phyloP scores from a whole-genome alignment of 2,113 vertebrate genomes.

The Paracanthobrama guichenoti region DNA sequence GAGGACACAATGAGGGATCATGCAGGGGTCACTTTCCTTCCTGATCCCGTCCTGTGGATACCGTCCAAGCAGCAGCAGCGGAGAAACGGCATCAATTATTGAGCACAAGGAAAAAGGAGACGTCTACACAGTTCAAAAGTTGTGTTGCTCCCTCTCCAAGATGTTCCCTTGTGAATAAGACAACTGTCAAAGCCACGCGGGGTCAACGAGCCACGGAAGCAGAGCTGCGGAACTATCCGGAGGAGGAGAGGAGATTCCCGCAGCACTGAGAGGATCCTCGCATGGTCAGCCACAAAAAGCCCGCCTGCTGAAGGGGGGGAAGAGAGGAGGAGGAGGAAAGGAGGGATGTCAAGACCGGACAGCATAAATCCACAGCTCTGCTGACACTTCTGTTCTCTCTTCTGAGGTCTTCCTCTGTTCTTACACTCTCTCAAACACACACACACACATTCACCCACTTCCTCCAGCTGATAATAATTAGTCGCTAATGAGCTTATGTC shows the following conservation, averaged over 20 bases:
- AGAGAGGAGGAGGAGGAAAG: constrained; percentile 58
- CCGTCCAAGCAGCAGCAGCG: neutral
- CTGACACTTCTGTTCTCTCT: constrained; percentile 26
- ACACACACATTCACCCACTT: constrained; percentile 22
- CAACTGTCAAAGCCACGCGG: constrained; percentile 8
- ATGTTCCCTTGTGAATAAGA: constrained; percentile 37
- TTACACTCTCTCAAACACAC: constrained; percentile 52
- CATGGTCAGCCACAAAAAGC: constrained; percentile 55
- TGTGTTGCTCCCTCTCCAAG: constrained; percentile 29
- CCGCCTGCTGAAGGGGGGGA: constrained; percentile 47
- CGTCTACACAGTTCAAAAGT: constrained; percentile 36
- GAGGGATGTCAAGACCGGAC: constrained; percentile 53
- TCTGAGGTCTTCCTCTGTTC: constrained; percentile 49
- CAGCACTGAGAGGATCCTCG: constrained; percentile 54
- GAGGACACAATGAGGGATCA: constrained; percentile 11
- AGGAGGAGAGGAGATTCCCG: constrained; percentile 57
- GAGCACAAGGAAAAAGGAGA: constrained; percentile 18
- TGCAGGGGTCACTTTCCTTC: constrained; percentile 18
- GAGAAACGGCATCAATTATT: constrained; percentile 39
- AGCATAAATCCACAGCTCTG: constrained; percentile 19
- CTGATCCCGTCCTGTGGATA: neutral
- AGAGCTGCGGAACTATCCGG: constrained; percentile 42
- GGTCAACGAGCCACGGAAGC: constrained; percentile 45
- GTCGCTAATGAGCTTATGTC: constrained; percentile 1
- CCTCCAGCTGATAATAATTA: neutral